Evolutionary conservation across 2,888 invertebrate species (phyloP).

Genomic region (Agrochola lota): DNA sequence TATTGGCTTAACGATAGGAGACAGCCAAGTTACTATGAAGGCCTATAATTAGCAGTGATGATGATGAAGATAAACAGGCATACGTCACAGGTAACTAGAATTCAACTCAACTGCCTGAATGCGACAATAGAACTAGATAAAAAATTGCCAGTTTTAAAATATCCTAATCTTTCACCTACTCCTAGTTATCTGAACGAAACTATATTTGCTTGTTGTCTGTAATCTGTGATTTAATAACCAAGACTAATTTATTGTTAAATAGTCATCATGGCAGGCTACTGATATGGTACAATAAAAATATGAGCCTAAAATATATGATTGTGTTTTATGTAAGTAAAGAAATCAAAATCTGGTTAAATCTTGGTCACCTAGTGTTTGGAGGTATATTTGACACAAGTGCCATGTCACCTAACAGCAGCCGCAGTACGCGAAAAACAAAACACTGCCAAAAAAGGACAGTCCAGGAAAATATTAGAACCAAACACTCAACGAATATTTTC

Average conservation of each 20-base stretch:
- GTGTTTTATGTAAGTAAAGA: too few relatives aligned
- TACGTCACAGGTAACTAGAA: not conserved
- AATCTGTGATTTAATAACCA: not conserved
- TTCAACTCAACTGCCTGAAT: not conserved
- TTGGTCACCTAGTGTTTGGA: too few relatives aligned
- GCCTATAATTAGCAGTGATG: not conserved
- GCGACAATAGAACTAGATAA: not conserved
- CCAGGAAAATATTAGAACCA: slow-evolving; percentile 31
- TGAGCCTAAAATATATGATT: too few relatives aligned
- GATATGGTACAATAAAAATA: too few relatives aligned
- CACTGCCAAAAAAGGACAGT: not conserved
- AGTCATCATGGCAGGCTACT: not conserved
- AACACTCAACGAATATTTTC: slow-evolving; percentile 46
- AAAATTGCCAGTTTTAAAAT: not conserved
- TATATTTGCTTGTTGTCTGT: not conserved
- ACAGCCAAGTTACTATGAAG: not conserved
- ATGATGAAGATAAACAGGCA: not conserved
- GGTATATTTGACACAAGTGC: too few relatives aligned
- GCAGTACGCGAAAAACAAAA: not conserved
- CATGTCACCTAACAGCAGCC: not conserved
- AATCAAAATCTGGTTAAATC: too few relatives aligned
- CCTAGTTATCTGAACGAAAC: not conserved
- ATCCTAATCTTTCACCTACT: not conserved
- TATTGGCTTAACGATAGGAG: not conserved
- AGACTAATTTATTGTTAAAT: not conserved